Base-by-base conservation (phyloP, 2,797 vertebrate species). In the Taeniopygia guttata region DNA sequence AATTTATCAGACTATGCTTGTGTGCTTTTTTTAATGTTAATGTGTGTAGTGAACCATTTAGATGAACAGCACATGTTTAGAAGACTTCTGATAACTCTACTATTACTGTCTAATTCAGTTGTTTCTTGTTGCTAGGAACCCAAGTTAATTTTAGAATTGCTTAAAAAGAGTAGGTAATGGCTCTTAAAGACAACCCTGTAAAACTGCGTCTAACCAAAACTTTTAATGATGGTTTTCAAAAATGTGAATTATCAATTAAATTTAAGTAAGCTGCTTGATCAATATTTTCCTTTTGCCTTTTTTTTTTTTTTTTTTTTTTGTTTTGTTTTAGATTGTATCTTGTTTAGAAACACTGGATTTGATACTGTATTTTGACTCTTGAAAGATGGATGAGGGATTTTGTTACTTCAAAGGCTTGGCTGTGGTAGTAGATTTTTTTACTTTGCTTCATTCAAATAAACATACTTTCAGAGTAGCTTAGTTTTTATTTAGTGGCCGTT, bases 311-410 rank as follows among this genome's bases (percentile, higher is more conserved):
- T n/a, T n/a, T 0, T 38, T 38, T 59, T n/a, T n/a, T n/a, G n/a
- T n/a, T n/a, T n/a, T n/a, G n/a, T 48, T 49, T 23, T 0, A 3
- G 3, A 51, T 3, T 13, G 5, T 1, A 5, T 68, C 5, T 49
- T 29, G 1, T 55, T 34, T 49, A 58, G 20, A 40, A 81, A 2
- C 22, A 8, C 4, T 73, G 25, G 32, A 14, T 76, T 10, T 68
- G 34, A 46, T 81, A 13, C 25, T 84, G 2, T 17, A 13, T 85
- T 76, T 75, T 90, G n/a, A 32, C 12, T 78, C 42, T 55, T 80
- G 42, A 42, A 64, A 46, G 40, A 67, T 48, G 21, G 66, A 73
- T 27, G 9, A 52, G 11, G 8, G 26, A 40, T 56, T 78, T 75
- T 72, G 11, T 54, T 77, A 13, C 46, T 79, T 90, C 83, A 63